Evolutionary conservation across 2,797 vertebrate genomes (phyloP).

Genomic region (Hephaestus fuliginosus): DNA sequence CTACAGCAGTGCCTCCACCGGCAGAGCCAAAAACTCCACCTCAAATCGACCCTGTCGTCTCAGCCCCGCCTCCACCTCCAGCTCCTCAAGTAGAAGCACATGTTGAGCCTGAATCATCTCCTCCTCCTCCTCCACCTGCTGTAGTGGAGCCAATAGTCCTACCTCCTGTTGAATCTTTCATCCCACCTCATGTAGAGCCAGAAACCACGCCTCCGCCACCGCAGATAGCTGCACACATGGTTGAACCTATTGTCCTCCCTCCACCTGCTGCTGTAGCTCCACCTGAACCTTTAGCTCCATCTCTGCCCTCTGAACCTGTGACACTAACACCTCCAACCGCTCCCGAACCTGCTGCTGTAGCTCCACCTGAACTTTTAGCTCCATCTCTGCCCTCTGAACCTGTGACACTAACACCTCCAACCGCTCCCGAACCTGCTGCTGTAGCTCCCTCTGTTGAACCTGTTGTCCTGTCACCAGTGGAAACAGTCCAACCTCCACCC

Average conservation of each 20-base stretch:
- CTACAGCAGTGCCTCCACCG: conserved; percentile 18
- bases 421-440: conserved; percentile 26
- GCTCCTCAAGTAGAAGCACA: conserved; percentile 30
- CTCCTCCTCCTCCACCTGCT: conserved; percentile 22
- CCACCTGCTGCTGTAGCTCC: conserved; percentile 19
- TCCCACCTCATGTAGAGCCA: conserved; percentile 21
- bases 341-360: conserved; percentile 25
- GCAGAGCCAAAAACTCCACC: conserved; percentile 19
- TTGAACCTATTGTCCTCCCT: background rate
- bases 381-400: conserved; percentile 16
- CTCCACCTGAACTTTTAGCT: conserved; percentile 21
- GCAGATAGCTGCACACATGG: background rate
- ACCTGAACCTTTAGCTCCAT: conserved; percentile 13
- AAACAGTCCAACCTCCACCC: conserved; percentile 21
- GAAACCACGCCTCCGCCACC: conserved; percentile 9
- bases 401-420: background rate
- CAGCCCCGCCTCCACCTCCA: conserved; percentile 15
- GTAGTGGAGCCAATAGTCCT: conserved; percentile 34
- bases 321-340: background rate
- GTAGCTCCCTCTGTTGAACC: conserved; percentile 30
- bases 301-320: conserved; percentile 12
- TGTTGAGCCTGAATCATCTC: conserved; percentile 17
- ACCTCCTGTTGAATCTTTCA: conserved; percentile 32
- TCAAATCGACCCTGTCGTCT: background rate
- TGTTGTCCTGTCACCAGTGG: conserved; percentile 18